Base-by-base conservation (phyloP, 2,797 vertebrate species). In the Garrulus glandarius region DNA sequence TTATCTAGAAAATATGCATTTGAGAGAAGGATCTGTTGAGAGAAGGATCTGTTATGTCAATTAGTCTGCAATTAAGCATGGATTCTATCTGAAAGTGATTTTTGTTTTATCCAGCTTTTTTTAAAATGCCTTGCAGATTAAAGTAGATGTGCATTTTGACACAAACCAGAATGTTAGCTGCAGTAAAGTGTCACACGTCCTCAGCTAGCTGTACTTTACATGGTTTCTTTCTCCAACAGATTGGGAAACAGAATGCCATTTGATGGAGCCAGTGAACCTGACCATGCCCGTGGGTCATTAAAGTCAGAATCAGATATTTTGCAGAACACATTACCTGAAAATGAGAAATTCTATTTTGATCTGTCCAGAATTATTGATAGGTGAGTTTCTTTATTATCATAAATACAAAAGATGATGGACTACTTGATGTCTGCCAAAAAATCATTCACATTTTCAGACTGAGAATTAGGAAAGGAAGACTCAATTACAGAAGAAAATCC, bases 311-410 rank as follows among this genome's bases (percentile, higher is more conserved):
- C 96, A 91, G 98, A 98, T 27, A 91, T 97, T 97, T 96, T 98
- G 75, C 97, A 98, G 93, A 98, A 95, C 52, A 92, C 91, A 2
- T 65, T 98, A 78, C 97, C 98, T 80, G 98, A 98, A 88, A 98
- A 97, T 55, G 97, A 98, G 86, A 97, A 98, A 70, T 97, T 98
- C 84, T 98, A 98, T 96, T 97, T 98, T 75, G 98, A 98, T 67
- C 95, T 97, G 26, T 97, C 98, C 72, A 97, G 96, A 96, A 94
- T 94, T 91, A 93, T 98, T 68, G 97, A 97, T 79, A 98, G 98
- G 98, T 98, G 96, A 95, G 96, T 78, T 77, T 86, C 82, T 92
- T 81, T 65, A 60, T 43, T 84, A 22, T 70, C 34, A 10, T 72
- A 93, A 92, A 36, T 76, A 23, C 22, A 34, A 76, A 32, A 61